Evolutionary conservation across 2,113 vertebrate genomes (phyloP).

Genomic region (Anas platyrhynchos): DNA sequence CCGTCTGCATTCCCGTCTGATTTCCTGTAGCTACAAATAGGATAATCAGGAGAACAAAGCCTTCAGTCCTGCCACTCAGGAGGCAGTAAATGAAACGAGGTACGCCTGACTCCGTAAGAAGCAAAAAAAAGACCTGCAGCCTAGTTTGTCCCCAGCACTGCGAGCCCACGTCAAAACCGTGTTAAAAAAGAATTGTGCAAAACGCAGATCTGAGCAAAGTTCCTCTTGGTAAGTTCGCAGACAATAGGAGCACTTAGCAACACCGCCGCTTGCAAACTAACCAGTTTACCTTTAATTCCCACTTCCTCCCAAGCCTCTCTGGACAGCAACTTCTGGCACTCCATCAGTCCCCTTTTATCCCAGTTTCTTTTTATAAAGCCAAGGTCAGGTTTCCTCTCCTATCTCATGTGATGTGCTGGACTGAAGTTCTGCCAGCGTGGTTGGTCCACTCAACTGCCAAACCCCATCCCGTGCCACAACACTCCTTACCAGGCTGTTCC

Average conservation of each 20-base stretch:
- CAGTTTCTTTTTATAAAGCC: conserved; percentile 76
- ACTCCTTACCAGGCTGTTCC: neutral
- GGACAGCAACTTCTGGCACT: conserved; percentile 68
- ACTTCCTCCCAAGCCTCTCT: conserved; percentile 68
- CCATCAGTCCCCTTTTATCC: conserved; percentile 71
- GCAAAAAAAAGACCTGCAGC: neutral
- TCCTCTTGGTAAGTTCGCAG: neutral
- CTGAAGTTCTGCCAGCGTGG: conserved; percentile 47
- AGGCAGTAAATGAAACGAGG: neutral
- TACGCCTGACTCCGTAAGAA: neutral
- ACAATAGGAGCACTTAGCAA: neutral
- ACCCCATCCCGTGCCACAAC: neutral
- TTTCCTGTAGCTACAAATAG: conserved; percentile 68
- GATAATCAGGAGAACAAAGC: conserved; percentile 74
- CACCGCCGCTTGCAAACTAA: neutral
- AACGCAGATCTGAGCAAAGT: neutral
- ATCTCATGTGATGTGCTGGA: conserved; percentile 64
- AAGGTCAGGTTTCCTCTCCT: conserved; percentile 75
- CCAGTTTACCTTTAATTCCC: conserved; percentile 59
- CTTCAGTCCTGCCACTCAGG: conserved; percentile 22
- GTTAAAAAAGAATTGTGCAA: neutral
- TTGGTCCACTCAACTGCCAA: conserved; percentile 6
- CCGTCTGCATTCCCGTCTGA: conserved; percentile 61
- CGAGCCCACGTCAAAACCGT: neutral
- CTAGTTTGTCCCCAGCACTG: neutral